A percentile compares a stretch with the other conserved stretches of the same genome.
Conservation (phyloP, 2,113 vertebrate species). For the Miniopterus natalensis region DNA sequence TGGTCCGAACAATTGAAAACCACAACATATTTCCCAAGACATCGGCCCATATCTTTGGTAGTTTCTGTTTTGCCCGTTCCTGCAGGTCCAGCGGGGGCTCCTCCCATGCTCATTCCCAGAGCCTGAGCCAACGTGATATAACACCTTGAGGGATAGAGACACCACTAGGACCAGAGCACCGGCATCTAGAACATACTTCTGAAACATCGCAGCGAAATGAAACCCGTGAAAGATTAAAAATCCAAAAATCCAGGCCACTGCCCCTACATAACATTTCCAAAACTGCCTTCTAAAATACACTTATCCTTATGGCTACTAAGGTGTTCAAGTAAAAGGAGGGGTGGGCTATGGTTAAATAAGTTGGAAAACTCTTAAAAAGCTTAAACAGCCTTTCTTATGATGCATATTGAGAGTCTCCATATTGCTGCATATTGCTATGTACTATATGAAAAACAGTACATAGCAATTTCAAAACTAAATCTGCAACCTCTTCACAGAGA, state of each 20-base stretch:
- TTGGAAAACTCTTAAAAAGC: neutral
- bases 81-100: constrained; percentile 96
- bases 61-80: constrained; percentile 99
- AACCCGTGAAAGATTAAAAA: neutral
- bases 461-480: neutral
- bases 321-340: neutral
- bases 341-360: neutral
- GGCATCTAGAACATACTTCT: fast-evolving
- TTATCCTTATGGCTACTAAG: neutral
- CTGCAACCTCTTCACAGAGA: neutral
- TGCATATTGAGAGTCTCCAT: neutral
- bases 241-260: neutral
- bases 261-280: neutral
- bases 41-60: constrained; percentile 97
- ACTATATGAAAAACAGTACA: neutral
- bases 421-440: too few species aligned
- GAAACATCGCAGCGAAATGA: neutral
- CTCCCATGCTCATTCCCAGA: constrained; percentile 98
- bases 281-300: neutral
- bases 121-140: constrained; percentile 98
- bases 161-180: neutral
- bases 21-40: constrained; percentile 97
- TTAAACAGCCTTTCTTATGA: neutral
- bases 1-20: constrained; percentile 99
- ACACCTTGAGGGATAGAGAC: constrained; percentile 88